Evolutionary conservation across 2,113 vertebrate genomes (phyloP).

Genomic region (Plectropomus leopardus): DNA sequence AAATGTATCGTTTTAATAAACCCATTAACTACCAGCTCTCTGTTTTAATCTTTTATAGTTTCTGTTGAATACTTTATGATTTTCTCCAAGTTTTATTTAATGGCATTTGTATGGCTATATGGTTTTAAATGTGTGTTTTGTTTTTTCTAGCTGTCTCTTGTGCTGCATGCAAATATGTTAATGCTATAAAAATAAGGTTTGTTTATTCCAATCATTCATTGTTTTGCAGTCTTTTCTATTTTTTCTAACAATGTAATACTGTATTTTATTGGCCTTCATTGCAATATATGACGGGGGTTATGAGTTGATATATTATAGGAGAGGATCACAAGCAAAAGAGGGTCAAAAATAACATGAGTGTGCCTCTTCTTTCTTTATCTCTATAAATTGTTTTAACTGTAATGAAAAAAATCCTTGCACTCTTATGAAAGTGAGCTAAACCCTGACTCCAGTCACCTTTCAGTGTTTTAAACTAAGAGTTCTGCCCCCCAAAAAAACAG

Average conservation of each 20-base stretch:
- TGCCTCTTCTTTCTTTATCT: background rate
- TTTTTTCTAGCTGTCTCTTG: too few species aligned
- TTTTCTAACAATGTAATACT: too few species aligned
- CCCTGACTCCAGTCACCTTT: background rate
- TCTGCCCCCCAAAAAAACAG: background rate
- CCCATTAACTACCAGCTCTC: background rate
- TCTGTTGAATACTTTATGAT: background rate
- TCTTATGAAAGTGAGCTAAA: background rate
- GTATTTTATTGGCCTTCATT: background rate
- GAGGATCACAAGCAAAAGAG: background rate
- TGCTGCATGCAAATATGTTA: too few species aligned
- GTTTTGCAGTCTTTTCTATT: too few species aligned
- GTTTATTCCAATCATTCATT: too few species aligned
- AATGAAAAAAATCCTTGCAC: too few species aligned
- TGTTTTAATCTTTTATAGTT: background rate
- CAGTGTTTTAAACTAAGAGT: background rate
- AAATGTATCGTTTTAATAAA: background rate
- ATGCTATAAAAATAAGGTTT: too few species aligned
- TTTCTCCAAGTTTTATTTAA: background rate
- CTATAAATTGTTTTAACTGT: background rate
- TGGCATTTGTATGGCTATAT: too few species aligned
- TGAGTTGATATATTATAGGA: background rate
- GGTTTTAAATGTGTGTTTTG: too few species aligned
- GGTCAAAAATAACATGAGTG: background rate
- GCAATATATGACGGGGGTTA: background rate